Evolutionary conservation across 2,888 invertebrate species (phyloP).

Genomic region (Xanthorhoe spadicearia): DNA sequence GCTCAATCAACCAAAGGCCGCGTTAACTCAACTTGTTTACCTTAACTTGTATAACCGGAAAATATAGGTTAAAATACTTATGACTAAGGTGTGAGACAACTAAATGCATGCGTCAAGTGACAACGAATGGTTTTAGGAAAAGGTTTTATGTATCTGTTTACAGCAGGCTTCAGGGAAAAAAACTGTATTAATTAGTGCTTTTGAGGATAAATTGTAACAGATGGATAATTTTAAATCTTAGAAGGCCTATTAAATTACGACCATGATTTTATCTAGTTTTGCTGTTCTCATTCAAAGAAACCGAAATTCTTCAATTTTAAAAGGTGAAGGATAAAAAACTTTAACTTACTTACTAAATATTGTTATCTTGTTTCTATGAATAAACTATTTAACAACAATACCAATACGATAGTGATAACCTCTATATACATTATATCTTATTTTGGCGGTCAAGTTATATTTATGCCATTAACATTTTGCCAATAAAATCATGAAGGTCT

Average conservation of each 20-base stretch:
- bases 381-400: not conserved
- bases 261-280: too few relatives aligned
- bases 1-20: slow-evolving; percentile 39
- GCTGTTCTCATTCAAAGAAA: too few relatives aligned
- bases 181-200: too few relatives aligned
- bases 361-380: slow-evolving; percentile 7
- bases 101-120: slow-evolving; percentile 28
- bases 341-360: too few relatives aligned
- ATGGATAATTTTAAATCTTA: too few relatives aligned
- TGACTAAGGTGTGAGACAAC: slow-evolving; percentile 10
- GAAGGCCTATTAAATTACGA: not conserved
- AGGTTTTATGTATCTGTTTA: not conserved
- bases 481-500: not conserved
- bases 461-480: not conserved
- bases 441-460: slow-evolving; percentile 6
- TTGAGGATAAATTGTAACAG: too few relatives aligned
- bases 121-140: slow-evolving; percentile 23
- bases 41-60: slow-evolving; percentile 59
- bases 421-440: slow-evolving; percentile 2
- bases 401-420: slow-evolving; percentile 19
- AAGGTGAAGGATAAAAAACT: too few relatives aligned
- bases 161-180: too few relatives aligned
- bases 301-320: too few relatives aligned
- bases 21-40: slow-evolving; percentile 57
- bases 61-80: slow-evolving; percentile 51